A percentile compares a stretch with the other conserved stretches of the same genome.
Evolutionary conservation across 2,797 vertebrate species (phyloP).

Genomic region (Catamblyrhynchus diadema): DNA sequence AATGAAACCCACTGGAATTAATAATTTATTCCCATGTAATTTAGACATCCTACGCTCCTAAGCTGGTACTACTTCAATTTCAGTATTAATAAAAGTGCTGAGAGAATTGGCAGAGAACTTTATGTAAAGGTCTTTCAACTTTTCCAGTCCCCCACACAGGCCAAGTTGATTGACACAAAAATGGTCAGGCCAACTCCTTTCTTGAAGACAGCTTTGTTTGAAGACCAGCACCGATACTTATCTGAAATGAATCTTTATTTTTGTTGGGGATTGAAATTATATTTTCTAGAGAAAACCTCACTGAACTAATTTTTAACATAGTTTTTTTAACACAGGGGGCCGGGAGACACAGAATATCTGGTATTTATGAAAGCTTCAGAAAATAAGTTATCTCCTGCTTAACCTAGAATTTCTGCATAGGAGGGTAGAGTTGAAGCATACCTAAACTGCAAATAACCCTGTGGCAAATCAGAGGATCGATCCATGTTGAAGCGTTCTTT

Average conservation of each 20-base stretch:
- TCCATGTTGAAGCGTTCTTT: background rate
- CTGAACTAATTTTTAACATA: background rate
- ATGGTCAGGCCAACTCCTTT: background rate
- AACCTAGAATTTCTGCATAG: background rate
- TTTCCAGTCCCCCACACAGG: background rate
- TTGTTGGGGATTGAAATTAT: background rate
- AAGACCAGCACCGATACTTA: background rate
- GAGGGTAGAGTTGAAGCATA: background rate
- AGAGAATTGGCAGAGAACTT: background rate
- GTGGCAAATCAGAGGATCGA: fast-evolving
- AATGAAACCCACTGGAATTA: background rate
- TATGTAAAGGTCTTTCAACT: background rate
- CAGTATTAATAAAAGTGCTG: background rate
- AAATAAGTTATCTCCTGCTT: background rate
- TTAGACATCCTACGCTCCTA: background rate
- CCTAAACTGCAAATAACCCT: background rate
- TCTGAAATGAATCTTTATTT: background rate
- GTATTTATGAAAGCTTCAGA: background rate
- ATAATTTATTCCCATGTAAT: background rate
- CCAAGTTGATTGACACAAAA: background rate
- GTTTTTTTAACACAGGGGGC: background rate
- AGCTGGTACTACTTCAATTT: background rate
- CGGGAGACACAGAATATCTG: background rate
- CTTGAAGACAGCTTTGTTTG: background rate
- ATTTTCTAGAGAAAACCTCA: background rate